phyloP scores from a whole-genome alignment of 2,797 vertebrate species.

The Petrocephalus sullivani region DNA sequence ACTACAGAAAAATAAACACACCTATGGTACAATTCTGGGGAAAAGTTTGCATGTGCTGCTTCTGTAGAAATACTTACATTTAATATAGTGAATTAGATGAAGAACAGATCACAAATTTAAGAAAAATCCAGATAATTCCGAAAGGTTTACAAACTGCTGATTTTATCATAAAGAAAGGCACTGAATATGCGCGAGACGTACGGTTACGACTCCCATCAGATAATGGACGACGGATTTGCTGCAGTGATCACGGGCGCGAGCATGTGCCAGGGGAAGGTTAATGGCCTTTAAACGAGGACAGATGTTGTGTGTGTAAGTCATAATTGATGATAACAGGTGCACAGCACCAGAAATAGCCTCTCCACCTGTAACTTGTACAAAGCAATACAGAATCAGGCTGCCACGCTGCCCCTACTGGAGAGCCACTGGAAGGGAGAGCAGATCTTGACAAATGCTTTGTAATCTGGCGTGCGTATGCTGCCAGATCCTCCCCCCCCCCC shows the following conservation, averaged over 20 bases:
- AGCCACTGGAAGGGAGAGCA: neutral
- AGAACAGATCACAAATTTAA: neutral
- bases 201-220: neutral
- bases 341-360: slow-evolving; percentile 8
- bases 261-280: slow-evolving; percentile 16
- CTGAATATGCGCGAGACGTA: neutral
- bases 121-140: neutral
- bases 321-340: slow-evolving; percentile 26
- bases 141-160: neutral
- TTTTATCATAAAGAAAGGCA: neutral
- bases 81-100: neutral
- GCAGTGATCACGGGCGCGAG: neutral
- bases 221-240: slow-evolving; percentile 2
- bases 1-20: neutral
- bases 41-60: neutral
- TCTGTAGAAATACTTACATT: neutral
- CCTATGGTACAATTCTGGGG: neutral
- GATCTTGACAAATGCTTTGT: neutral
- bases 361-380: neutral
- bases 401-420: neutral
- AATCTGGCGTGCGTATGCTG: neutral
- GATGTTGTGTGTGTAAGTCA: slow-evolving; percentile 25
- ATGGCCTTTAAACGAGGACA: slow-evolving; percentile 28
- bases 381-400: neutral
- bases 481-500: neutral